phyloP scores from a whole-genome alignment of 2,888 invertebrate species.

The Eustalomyia histrio region DNA sequence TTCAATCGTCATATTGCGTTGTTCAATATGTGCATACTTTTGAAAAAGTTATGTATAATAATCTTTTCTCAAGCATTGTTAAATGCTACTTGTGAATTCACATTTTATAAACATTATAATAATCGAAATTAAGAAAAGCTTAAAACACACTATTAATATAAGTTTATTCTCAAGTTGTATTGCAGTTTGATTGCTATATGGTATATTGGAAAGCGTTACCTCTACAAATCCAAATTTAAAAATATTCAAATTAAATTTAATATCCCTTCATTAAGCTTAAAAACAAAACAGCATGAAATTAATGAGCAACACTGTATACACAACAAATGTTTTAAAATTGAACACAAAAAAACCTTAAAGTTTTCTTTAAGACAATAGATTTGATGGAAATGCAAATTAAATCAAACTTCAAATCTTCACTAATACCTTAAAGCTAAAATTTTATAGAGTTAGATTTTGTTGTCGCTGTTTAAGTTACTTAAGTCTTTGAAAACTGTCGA shows the following conservation, averaged over 20 bases:
- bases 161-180: too few species aligned
- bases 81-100: too few species aligned
- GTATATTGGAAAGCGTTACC: neutral
- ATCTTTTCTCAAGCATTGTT: too few species aligned
- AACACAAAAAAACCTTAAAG: neutral
- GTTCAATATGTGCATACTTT: too few species aligned
- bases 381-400: slow-evolving; percentile 63
- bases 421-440: slow-evolving; percentile 55
- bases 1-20: too few species aligned
- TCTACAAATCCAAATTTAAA: slow-evolving; percentile 53
- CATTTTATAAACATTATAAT: too few species aligned
- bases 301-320: slow-evolving; percentile 41
- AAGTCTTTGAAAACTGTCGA: slow-evolving; percentile 52
- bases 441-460: slow-evolving; percentile 32
- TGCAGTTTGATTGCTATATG: too few species aligned
- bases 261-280: slow-evolving; percentile 62
- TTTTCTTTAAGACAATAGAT: slow-evolving; percentile 27
- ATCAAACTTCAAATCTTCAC: slow-evolving; percentile 58
- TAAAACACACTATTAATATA: too few species aligned
- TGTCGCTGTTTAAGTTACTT: slow-evolving; percentile 18
- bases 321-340: neutral
- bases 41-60: too few species aligned
- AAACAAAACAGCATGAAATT: slow-evolving; percentile 53
- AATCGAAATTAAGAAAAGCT: too few species aligned
- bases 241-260: slow-evolving; percentile 63